These are phyloP conservation scores for Oryzaephilus surinamensis DNA, from an alignment of 1,140 invertebrate species.

Conservation along the genomic window DNA sequence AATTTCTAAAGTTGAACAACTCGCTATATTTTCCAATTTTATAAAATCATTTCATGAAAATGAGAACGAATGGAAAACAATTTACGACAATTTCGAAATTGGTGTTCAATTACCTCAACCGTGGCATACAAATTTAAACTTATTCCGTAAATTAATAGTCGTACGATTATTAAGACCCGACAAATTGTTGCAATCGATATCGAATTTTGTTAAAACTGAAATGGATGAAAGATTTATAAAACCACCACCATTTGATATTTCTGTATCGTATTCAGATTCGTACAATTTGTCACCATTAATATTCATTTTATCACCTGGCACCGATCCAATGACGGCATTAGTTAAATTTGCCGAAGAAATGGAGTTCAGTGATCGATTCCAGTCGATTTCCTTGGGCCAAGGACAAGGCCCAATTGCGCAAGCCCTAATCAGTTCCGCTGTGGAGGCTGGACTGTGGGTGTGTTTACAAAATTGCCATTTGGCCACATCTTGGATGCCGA, in stretches of 20 bases:
- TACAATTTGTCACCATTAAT: constrained; percentile 49
- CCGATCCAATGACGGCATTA: constrained; percentile 55
- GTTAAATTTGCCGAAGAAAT: constrained; percentile 54
- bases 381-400: constrained; percentile 87
- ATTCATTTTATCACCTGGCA: constrained; percentile 60
- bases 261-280: constrained; percentile 53
- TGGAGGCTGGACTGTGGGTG: constrained; percentile 73
- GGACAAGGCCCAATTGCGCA: constrained; percentile 78
- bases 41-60: too few relatives aligned
- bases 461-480: constrained; percentile 92
- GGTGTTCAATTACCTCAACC: constrained; percentile 49
- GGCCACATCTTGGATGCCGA: constrained; percentile 80
- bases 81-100: too few relatives aligned
- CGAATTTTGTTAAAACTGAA: constrained; percentile 47
- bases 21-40: too few relatives aligned
- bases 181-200: constrained; percentile 60
- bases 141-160: constrained; percentile 73
- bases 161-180: constrained; percentile 66
- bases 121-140: constrained; percentile 52
- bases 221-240: constrained; percentile 56
- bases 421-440: constrained; percentile 65
- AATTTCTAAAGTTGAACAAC: too few relatives aligned
- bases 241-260: constrained; percentile 54
- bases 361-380: constrained; percentile 53
- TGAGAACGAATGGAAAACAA: too few relatives aligned